These are phyloP conservation scores for Polydrusus pterygomalis DNA, from an alignment of 2,888 invertebrate genomes.

Conservation along the genomic window DNA sequence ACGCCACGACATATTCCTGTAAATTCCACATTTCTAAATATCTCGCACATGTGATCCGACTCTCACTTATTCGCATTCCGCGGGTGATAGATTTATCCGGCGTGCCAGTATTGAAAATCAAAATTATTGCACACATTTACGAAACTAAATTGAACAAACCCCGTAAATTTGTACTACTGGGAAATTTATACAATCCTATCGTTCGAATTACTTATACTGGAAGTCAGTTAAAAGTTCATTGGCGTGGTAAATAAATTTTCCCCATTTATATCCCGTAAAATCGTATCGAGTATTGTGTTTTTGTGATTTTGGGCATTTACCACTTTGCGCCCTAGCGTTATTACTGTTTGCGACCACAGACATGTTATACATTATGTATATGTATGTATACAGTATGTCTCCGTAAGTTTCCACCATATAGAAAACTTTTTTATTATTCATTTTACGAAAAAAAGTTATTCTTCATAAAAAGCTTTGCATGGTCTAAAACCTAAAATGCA, in stretches of 20 bases:
- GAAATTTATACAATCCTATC: slow-evolving; percentile 50
- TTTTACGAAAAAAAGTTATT: too few species aligned
- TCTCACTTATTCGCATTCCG: slow-evolving; percentile 50
- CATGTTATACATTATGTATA: too few species aligned
- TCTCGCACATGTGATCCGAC: slow-evolving; percentile 41
- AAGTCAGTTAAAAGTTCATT: slow-evolving; percentile 18
- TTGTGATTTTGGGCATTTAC: too few species aligned
- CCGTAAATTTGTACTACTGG: slow-evolving; percentile 52
- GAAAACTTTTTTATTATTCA: too few species aligned
- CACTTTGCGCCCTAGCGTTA: too few species aligned
- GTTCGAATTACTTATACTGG: slow-evolving; percentile 33
- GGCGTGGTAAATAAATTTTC: neutral
- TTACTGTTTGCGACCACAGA: too few species aligned
- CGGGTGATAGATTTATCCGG: slow-evolving; percentile 55
- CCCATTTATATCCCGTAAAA: too few species aligned
- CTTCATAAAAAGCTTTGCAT: too few species aligned
- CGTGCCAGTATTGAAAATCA: slow-evolving; percentile 54
- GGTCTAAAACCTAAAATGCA: too few species aligned
- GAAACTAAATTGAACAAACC: slow-evolving; percentile 55
- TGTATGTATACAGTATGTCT: too few species aligned
- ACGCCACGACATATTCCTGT: slow-evolving; percentile 24
- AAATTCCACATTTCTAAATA: slow-evolving; percentile 47
- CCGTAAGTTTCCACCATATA: too few species aligned
- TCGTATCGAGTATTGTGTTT: too few species aligned
- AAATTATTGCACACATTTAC: slow-evolving; percentile 55